Conservation (phyloP, 2,113 vertebrate genomes). For the Ranitomeya variabilis region DNA sequence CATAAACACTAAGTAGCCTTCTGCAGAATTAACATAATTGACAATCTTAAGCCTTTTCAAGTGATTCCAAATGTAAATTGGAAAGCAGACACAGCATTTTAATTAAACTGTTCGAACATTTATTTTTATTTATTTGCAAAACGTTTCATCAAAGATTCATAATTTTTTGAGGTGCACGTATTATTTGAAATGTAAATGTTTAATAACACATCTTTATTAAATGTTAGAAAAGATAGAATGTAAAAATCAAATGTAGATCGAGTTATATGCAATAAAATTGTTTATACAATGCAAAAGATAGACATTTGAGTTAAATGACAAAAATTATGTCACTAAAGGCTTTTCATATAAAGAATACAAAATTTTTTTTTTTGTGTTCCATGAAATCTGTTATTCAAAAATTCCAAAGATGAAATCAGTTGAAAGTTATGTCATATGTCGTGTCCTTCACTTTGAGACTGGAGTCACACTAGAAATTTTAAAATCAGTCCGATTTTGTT, state of each 20-base stretch:
- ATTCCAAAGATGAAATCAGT: not conserved
- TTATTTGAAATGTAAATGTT: slow-evolving; percentile 22
- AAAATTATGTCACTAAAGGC: not conserved
- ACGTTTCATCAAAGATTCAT: not conserved
- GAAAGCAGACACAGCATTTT: slow-evolving; percentile 20
- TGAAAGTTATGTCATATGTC: too few species aligned
- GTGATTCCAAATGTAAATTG: slow-evolving; percentile 35
- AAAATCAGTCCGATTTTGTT: too few species aligned
- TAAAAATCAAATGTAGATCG: not conserved
- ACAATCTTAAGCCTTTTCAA: slow-evolving; percentile 25
- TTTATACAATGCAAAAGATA: not conserved
- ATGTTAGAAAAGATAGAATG: not conserved
- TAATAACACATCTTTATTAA: slow-evolving; percentile 18
- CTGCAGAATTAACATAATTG: slow-evolving; percentile 40
- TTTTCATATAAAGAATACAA: not conserved
- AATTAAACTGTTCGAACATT: slow-evolving; percentile 44
- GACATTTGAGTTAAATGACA: not conserved
- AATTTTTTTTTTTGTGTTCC: not conserved
- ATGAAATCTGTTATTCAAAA: not conserved
- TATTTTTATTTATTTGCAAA: slow-evolving; percentile 31
- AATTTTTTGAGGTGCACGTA: not conserved
- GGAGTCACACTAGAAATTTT: too few species aligned
- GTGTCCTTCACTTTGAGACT: too few species aligned
- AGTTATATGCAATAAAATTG: not conserved
- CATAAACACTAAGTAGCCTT: not conserved